Evolutionary conservation across 1,140 invertebrate genomes (phyloP), one percentile per base, ranked within the genome.

Genomic region (Drosophila orena): DNA sequence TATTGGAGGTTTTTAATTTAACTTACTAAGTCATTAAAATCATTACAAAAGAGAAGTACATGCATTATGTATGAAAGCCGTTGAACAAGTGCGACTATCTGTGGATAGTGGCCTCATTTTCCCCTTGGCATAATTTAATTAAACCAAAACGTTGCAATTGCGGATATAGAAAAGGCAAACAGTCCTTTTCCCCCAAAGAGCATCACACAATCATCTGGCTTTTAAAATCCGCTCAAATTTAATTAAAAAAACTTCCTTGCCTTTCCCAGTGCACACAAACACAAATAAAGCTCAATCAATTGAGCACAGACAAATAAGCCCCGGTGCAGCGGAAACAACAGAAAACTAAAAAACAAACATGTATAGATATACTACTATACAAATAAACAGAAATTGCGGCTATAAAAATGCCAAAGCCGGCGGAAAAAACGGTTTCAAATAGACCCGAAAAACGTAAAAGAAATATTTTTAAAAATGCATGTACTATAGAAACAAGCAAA

Each of bases 191-290:
- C 22, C n/a, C 15, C 70, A 58, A 55, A 74, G 57, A 46, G 37
- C 37, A 46, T 10, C 60, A 56, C 34, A 49, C 65, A 57, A 54
- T 15, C 62, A 54, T 15, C 59, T 85, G 81, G 70, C 81, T 85
- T 85, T 85, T 85, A 85, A 85, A 85, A 86, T 71, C 73, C 73
- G 53, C 69, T 70, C 73, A 85, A 81, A 85, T 86, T 85, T 85
- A 85, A 85, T 85, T 85, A 77, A 85, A 85, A 85, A 84, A 77
- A 75, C 57, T 47, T 55, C 58, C 30, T 47, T 52, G 54, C 55
- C 15, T 52, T 64, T 42, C 46, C n/a, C 58, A 37, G 58, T 35
- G 27, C 56, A 57, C 72, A 64, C 53, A 68, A 73, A 60, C 54
- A 77, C 77, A 77, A 80, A 79, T 77, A 85, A 73, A 64, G 62